phyloP scores from a whole-genome alignment of 2,113 vertebrate species.

The Rhegmatorhina hoffmannsi region DNA sequence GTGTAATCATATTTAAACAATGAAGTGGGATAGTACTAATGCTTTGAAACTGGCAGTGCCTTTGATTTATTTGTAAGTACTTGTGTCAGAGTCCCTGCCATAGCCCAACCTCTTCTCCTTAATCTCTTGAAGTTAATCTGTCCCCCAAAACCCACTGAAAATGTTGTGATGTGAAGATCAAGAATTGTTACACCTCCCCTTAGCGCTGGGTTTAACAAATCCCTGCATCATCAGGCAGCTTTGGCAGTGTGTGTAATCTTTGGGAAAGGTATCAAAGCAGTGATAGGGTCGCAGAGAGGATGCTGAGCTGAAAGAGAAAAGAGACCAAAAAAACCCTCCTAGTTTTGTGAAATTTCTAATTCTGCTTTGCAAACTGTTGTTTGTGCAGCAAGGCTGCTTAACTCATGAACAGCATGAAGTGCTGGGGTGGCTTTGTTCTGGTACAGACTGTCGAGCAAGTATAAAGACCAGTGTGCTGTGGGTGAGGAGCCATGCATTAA shows the following conservation, averaged over 20 bases:
- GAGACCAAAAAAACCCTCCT: too few relatives aligned
- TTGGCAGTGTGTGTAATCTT: not conserved
- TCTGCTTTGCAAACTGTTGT: too few relatives aligned
- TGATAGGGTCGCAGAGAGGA: not conserved
- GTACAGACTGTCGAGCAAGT: too few relatives aligned
- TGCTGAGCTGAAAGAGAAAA: too few relatives aligned
- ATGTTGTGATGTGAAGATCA: conserved; percentile 22
- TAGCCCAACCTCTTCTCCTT: not conserved
- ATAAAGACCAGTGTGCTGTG: too few relatives aligned
- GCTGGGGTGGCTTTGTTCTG: too few relatives aligned
- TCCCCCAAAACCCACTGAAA: not conserved
- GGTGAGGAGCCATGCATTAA: too few relatives aligned
- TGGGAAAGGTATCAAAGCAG: not conserved
- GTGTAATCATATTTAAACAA: conserved; percentile 70
- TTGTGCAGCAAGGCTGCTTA: too few relatives aligned
- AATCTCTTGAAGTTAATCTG: conserved; percentile 43
- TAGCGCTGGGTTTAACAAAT: conserved; percentile 44
- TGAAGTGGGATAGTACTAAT: conserved; percentile 1
- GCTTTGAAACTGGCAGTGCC: conserved; percentile 50
- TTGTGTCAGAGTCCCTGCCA: conserved; percentile 17
- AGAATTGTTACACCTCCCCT: conserved; percentile 35
- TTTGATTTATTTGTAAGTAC: conserved; percentile 51
- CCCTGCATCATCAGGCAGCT: conserved; percentile 20
- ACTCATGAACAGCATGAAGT: too few relatives aligned
- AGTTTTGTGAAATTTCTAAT: too few relatives aligned